These are phyloP conservation scores for Phragmatobia fuliginosa DNA, from an alignment of 2,888 invertebrate species.

Conservation along the genomic window DNA sequence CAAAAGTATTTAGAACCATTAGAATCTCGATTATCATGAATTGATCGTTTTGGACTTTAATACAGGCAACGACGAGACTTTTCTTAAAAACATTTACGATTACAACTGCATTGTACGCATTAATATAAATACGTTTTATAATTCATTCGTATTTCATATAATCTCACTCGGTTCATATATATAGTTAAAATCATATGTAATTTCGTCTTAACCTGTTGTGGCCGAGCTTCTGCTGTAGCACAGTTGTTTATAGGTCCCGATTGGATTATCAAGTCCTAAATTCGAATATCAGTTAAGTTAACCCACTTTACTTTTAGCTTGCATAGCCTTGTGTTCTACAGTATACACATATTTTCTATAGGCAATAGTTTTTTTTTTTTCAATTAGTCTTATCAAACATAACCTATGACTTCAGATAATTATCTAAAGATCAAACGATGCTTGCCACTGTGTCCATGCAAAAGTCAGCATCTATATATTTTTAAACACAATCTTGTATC, in stretches of 20 bases:
- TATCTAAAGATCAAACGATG: constrained; percentile 38
- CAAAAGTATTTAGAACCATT: background rate
- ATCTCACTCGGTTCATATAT: constrained; percentile 45
- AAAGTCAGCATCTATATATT: constrained; percentile 34
- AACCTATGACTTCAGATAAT: constrained; percentile 42
- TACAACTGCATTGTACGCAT: background rate
- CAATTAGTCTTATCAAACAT: constrained; percentile 33
- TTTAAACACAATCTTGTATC: constrained; percentile 29
- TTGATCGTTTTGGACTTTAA: background rate
- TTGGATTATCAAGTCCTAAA: background rate
- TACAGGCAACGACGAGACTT: background rate
- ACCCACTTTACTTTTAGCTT: background rate
- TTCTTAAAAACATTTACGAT: background rate
- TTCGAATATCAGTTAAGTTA: background rate
- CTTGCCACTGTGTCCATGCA: constrained; percentile 41
- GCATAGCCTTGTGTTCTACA: constrained; percentile 41
- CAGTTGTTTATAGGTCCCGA: background rate
- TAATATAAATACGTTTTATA: background rate
- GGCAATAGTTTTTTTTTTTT: constrained; percentile 28
- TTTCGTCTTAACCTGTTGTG: background rate
- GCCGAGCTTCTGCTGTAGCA: background rate
- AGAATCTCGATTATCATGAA: background rate
- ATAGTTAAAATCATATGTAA: constrained; percentile 1
- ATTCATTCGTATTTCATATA: constrained; percentile 41
- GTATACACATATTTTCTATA: constrained; percentile 27